Evolutionary conservation across 2,113 vertebrate genomes (phyloP), one percentile per base, ranked within the genome.

Genomic region (Tapirus terrestris): DNA sequence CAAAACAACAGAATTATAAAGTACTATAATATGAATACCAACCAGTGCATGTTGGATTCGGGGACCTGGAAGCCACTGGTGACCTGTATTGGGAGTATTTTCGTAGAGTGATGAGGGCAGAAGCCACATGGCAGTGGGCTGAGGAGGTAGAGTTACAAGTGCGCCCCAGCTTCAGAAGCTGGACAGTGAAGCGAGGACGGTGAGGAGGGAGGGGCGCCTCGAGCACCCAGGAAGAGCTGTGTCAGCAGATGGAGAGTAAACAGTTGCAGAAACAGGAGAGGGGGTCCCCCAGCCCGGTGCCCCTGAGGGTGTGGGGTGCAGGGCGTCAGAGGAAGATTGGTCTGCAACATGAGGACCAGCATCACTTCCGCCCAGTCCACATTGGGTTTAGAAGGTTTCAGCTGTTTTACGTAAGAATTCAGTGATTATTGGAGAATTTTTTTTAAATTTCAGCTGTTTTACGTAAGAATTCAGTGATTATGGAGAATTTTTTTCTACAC

Each of bases 251-350:
- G 23, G n/a, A 8, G 21, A 18, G n/a, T 9, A 25, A 20, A 23
- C 36, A 25, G 10, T 12, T 58, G 88, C 51, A 31, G 73, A 7
- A 16, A 53, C 65, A 18, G 36, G 6, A 33, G 33, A 11, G 43
- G 39, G 36, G 56, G 5, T 9, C 25, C 39, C 48, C 10, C 12
- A 60, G 63, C 39, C 10, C 20, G 23, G 33, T 4, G 25, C 16
- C 8, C 7, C 20, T 2, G 61, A 51, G n/a, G 17, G 13, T 2
- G 0, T 23, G 8, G 7, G 13, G 20, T 72, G 27, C 67, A 17
- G 60, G 58, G 27, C 27, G 9, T 21, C 45, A 33, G 16, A 29
- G 8, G 17, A 31, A 39, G 33, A 4, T 31, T 60, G 36, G 13
- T 53, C 16, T 33, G 23, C 27, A 43, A 9, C 25, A 3, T 16